Conservation (phyloP, 2,888 invertebrate species). For the Pheosia tremula region DNA sequence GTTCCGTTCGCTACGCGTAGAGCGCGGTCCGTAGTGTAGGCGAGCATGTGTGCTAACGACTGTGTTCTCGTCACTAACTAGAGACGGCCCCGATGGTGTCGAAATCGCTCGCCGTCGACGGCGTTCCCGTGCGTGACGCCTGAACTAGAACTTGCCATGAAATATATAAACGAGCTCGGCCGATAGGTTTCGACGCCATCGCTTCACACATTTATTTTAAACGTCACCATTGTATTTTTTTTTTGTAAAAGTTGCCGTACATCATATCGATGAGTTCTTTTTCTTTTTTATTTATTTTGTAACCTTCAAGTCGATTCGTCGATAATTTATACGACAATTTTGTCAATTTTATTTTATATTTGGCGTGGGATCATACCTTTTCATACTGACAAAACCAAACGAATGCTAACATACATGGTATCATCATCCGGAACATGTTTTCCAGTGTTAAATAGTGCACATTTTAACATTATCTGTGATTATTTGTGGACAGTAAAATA, state of each 20-base stretch:
- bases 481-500: constrained; percentile 31
- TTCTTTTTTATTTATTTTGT: constrained; percentile 13
- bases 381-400: constrained; percentile 7
- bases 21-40: constrained; percentile 50
- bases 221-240: constrained; percentile 49
- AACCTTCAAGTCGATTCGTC: background rate
- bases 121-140: background rate
- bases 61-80: constrained; percentile 49
- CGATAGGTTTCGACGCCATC: constrained; percentile 51
- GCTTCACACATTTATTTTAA: constrained; percentile 49
- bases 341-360: constrained; percentile 4
- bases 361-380: constrained; percentile 13
- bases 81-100: constrained; percentile 42
- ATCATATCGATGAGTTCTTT: constrained; percentile 28
- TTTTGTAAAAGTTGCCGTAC: constrained; percentile 59
- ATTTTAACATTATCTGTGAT: constrained; percentile 39
- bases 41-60: constrained; percentile 50
- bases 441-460: constrained; percentile 39
- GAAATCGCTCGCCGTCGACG: constrained; percentile 25
- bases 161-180: constrained; percentile 4
- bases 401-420: constrained; percentile 6
- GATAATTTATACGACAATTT: background rate
- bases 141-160: constrained; percentile 1
- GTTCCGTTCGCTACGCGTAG: constrained; percentile 42
- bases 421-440: constrained; percentile 7